Evolutionary conservation across 2,113 vertebrate species (phyloP).

Genomic region (Sebastes schlegelii): DNA sequence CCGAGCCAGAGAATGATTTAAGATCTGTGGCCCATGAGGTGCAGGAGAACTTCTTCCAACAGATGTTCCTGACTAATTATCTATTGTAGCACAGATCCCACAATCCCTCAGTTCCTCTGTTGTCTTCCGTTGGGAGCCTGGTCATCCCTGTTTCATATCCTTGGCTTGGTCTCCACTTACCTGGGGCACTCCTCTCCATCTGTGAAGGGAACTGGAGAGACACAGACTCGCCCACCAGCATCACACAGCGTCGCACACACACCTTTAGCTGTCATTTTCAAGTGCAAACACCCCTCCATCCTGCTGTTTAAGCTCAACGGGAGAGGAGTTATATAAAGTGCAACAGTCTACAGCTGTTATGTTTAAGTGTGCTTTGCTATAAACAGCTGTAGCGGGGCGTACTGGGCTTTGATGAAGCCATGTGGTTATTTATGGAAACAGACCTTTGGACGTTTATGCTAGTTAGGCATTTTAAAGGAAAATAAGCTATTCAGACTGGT

Average conservation of each 20-base stretch:
- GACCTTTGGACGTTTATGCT: constrained; percentile 16
- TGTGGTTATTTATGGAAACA: constrained; percentile 44
- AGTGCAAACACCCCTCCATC: constrained; percentile 54
- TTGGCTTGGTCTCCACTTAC: constrained; percentile 70
- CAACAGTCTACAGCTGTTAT: constrained; percentile 56
- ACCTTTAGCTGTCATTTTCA: constrained; percentile 70
- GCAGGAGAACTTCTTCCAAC: constrained; percentile 72
- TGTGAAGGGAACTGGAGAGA: constrained; percentile 72
- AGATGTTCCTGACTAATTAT: constrained; percentile 86
- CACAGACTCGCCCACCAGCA: constrained; percentile 52
- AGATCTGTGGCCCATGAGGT: constrained; percentile 70
- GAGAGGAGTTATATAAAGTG: constrained; percentile 61
- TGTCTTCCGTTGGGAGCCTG: constrained; percentile 77
- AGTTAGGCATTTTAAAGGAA: constrained; percentile 15
- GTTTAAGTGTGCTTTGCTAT: constrained; percentile 39
- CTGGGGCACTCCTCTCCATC: constrained; percentile 78
- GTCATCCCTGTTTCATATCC: constrained; percentile 78
- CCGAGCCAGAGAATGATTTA: constrained; percentile 73
- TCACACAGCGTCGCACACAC: constrained; percentile 29
- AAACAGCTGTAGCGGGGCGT: neutral
- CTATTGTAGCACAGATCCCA: constrained; percentile 79
- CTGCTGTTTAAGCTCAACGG: constrained; percentile 50
- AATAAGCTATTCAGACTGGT: neutral
- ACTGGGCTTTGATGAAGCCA: constrained; percentile 38
- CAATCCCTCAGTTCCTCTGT: constrained; percentile 71